phyloP scores from a whole-genome alignment of 2,888 invertebrate genomes.

The Troilus luridus region DNA sequence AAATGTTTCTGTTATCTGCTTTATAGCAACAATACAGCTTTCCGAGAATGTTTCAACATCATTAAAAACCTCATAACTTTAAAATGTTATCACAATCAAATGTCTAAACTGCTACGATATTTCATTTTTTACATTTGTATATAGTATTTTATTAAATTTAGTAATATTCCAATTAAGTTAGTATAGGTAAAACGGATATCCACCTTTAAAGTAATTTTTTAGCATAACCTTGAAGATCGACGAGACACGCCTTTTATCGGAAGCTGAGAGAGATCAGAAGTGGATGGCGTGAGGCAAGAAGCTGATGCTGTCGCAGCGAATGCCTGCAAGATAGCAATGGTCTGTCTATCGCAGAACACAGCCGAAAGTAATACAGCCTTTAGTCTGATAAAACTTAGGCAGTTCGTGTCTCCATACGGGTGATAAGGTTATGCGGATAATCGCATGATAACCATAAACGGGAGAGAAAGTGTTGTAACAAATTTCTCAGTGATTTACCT shows the following conservation, averaged over 20 bases:
- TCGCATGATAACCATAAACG: background rate
- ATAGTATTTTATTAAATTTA: no score
- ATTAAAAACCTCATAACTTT: no score
- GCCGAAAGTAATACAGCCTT: constrained; percentile 15
- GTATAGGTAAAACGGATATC: no score
- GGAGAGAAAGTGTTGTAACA: background rate
- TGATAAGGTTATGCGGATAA: background rate
- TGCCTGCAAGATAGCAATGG: constrained; percentile 30
- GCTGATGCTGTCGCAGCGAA: constrained; percentile 35
- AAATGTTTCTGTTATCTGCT: no score
- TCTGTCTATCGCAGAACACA: constrained; percentile 26
- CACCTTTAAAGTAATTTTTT: background rate
- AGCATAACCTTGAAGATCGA: background rate
- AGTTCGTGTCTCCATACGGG: background rate
- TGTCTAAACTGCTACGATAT: no score
- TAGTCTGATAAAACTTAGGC: background rate
- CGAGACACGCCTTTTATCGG: background rate
- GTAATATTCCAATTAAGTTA: no score
- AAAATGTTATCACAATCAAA: no score
- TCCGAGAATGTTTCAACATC: no score
- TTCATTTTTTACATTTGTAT: no score
- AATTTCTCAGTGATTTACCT: background rate
- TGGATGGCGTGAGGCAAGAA: constrained; percentile 25
- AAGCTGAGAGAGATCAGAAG: constrained; percentile 1
- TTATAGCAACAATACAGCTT: no score